Conservation (phyloP, 2,113 vertebrate species). For the Alligator mississippiensis region DNA sequence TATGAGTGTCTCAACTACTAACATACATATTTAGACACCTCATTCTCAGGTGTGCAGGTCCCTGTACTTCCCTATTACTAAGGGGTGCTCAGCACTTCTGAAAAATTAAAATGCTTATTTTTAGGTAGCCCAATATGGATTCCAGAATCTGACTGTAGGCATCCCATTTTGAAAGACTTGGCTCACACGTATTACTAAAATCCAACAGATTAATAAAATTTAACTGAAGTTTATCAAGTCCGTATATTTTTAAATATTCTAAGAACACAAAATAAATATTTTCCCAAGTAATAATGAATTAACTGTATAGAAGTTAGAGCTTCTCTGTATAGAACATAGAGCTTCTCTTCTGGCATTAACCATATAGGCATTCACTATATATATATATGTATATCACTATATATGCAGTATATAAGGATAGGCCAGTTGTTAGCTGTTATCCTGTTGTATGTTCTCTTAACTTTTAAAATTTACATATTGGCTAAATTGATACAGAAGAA, state of each 20-base stretch:
- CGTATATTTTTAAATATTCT: neutral
- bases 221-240: neutral
- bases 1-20: neutral
- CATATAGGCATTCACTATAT: neutral
- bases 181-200: neutral
- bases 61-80: neutral
- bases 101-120: constrained; percentile 1
- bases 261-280: neutral
- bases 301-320: neutral
- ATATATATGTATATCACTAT: neutral
- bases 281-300: neutral
- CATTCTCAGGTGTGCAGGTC: neutral
- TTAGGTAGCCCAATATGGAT: neutral
- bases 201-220: neutral
- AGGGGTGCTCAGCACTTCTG: neutral
- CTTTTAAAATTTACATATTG: too few relatives aligned
- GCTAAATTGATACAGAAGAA: too few relatives aligned
- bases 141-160: neutral
- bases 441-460: too few relatives aligned
- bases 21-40: neutral
- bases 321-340: neutral
- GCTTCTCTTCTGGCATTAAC: neutral
- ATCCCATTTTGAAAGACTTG: neutral
- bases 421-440: too few relatives aligned
- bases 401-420: neutral